Percentiles rank a stretch among this genome's conserved stretches.
Evolutionary conservation across 1,140 invertebrate species (phyloP).

Genomic region (Habropoda laboriosa): DNA sequence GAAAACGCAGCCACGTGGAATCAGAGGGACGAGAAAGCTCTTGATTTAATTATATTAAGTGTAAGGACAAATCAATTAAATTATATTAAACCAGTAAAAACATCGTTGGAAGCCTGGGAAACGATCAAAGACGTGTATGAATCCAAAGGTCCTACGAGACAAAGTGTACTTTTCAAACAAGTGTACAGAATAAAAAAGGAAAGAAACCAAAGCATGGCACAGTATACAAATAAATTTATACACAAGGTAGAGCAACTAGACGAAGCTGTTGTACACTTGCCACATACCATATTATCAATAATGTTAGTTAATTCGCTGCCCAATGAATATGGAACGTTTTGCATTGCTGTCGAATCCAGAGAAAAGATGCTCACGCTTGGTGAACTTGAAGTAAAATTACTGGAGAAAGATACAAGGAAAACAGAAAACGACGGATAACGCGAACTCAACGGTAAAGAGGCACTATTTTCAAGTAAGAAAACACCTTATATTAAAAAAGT

Average conservation of each 20-base stretch:
- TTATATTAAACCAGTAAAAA: background rate
- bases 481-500: no score
- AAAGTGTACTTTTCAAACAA: background rate
- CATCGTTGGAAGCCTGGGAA: background rate
- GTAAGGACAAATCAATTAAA: no score
- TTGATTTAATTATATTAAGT: no score
- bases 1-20: background rate
- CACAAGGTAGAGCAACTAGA: background rate
- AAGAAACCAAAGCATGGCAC: background rate
- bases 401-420: no score
- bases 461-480: no score
- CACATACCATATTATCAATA: background rate
- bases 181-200: background rate
- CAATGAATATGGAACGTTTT: background rate
- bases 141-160: background rate
- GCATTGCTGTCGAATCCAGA: no score
- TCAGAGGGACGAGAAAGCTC: background rate
- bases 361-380: no score
- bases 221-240: background rate
- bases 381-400: no score
- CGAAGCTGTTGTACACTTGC: background rate
- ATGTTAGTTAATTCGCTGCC: background rate
- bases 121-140: background rate
- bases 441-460: no score
- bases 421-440: no score